Base-by-base conservation (phyloP, 2,888 invertebrate species). In the Ornithoptera priamus region DNA sequence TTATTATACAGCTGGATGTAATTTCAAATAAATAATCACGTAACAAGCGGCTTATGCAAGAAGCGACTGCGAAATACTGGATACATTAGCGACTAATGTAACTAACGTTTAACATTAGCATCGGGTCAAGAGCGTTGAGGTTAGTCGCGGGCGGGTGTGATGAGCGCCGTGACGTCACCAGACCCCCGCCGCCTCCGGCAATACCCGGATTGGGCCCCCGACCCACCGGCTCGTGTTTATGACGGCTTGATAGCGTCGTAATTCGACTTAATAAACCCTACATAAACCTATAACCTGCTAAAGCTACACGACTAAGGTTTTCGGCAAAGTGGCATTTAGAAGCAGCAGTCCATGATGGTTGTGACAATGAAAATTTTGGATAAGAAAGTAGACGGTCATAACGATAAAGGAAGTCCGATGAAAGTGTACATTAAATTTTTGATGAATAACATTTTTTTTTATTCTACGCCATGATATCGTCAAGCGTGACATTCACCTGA, bases 141-240 rank as follows among this genome's bases (percentile, higher is more conserved):
- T 64, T 64, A 20, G 64, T 20, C 64, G 39, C 36, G 36, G 74
- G 73, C 69, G 73, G 70, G 73, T 77, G 74, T 71, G 77, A 77
- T 80, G 30, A 30, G 75, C 74, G 65, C 69, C 67, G 73, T 74
- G 79, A 77, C 75, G 75, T 75, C 74, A 76, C 70, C 65, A 70
- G 70, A 12, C 46, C 46, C 46, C 46, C 15, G 12, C 15, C 72
- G 65, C 68, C 68, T 62, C 68, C 68, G 70, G 67, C 69, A 36
- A 17, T n/a, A 59, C 15, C 63, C 39, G 59, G 63, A 65, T 68
- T 65, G 59, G 39, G 39, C 65, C 22, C 57, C 36, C 58, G 53
- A 70, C 53, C 67, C 58, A 60, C 22, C 46, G 61, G 36, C 65
- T 39, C 30, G 62, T 61, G 60, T 68, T 68, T 64, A 68, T 58